Evolutionary conservation across 2,113 vertebrate genomes (phyloP).

Genomic region (Epinephelus lanceolatus): DNA sequence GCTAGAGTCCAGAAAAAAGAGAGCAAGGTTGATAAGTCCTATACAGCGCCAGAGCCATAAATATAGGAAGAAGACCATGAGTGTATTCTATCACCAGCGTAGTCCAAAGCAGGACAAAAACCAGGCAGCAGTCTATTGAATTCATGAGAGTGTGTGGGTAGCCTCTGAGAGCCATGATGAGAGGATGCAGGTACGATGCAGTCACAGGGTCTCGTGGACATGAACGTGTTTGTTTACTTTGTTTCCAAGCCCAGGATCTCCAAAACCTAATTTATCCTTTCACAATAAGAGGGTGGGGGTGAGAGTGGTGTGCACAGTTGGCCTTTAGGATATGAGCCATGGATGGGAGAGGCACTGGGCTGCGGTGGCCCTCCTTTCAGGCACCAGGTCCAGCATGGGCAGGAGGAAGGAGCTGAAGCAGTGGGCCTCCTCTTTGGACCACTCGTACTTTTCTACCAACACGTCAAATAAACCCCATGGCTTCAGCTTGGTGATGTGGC

Average conservation of each 20-base stretch:
- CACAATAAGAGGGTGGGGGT: conserved; percentile 7
- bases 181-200: conserved; percentile 48
- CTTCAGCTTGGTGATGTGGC: conserved; percentile 98
- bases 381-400: conserved; percentile 96
- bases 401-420: conserved; percentile 94
- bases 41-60: conserved; percentile 59
- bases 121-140: conserved; percentile 40
- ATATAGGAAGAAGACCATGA: conserved; percentile 54
- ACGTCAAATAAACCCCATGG: conserved; percentile 97
- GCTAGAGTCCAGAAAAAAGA: conserved; percentile 13
- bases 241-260: conserved; percentile 40
- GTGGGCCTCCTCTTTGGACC: conserved; percentile 93
- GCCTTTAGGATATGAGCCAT: conserved; percentile 90
- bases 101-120: conserved; percentile 45
- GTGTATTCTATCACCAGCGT: conserved; percentile 49
- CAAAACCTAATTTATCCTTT: conserved; percentile 29
- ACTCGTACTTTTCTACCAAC: conserved; percentile 96
- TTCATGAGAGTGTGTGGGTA: conserved; percentile 16
- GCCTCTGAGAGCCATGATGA: conserved; percentile 29
- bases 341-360: conserved; percentile 94
- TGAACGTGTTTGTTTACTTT: conserved; percentile 18
- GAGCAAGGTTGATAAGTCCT: conserved; percentile 28
- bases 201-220: conserved; percentile 34
- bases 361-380: conserved; percentile 94
- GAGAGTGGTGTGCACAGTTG: background rate